Evolutionary conservation across 1,140 invertebrate species (phyloP).

Genomic region (Triops longicaudatus): DNA sequence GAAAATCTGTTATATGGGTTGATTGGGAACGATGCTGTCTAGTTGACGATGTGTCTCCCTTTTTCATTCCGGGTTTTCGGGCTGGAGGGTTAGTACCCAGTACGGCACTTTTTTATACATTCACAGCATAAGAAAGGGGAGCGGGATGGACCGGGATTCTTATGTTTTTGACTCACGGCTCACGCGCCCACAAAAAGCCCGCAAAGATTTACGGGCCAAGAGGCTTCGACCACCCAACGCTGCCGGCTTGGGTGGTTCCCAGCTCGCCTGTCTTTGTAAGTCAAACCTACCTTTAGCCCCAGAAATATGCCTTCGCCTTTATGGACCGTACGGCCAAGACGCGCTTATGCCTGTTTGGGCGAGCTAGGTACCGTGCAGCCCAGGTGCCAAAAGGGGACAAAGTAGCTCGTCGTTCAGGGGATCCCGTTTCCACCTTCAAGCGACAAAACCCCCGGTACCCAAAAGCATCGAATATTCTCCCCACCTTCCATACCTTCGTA

Average conservation of each 20-base stretch:
- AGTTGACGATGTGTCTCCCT: neutral
- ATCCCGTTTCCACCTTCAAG: neutral
- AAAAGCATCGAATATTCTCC: neutral
- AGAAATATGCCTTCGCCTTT: neutral
- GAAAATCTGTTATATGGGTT: no score
- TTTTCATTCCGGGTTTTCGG: neutral
- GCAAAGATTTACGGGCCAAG: slow-evolving; percentile 6
- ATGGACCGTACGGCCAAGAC: neutral
- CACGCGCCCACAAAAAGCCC: slow-evolving; percentile 13
- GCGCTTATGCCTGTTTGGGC: neutral
- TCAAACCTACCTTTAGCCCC: neutral
- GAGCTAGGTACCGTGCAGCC: neutral
- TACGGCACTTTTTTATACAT: neutral
- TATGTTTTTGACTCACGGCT: slow-evolving; percentile 15
- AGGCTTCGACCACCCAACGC: slow-evolving; percentile 13
- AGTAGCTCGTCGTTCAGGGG: neutral
- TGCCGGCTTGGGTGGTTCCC: neutral
- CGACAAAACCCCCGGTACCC: neutral
- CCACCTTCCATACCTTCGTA: neutral
- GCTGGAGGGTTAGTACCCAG: neutral
- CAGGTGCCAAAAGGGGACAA: slow-evolving; percentile 14
- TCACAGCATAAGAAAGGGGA: neutral
- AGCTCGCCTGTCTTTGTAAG: neutral
- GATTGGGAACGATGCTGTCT: neutral
- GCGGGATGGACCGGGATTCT: neutral